Conservation (phyloP, 2,797 vertebrate species). For the Cuniculus paca region DNA sequence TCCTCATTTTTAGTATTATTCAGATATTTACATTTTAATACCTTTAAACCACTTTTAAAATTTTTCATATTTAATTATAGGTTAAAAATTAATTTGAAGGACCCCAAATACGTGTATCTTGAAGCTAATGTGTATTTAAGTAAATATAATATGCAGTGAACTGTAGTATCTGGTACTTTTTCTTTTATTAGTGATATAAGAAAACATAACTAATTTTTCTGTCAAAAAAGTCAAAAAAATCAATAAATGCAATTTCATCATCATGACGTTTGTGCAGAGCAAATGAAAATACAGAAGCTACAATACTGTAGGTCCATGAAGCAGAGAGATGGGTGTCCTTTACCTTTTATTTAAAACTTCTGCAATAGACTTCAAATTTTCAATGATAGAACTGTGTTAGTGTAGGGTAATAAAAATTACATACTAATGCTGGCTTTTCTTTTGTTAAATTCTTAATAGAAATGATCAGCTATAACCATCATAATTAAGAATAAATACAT, state of each 20-base stretch:
- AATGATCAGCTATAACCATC: background rate
- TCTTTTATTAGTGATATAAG: constrained; percentile 82
- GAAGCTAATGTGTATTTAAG: constrained; percentile 63
- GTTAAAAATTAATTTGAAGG: constrained; percentile 77
- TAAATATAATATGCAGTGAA: constrained; percentile 62
- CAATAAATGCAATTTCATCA: background rate
- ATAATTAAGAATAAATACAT: background rate
- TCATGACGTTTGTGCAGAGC: background rate
- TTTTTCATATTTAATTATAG: constrained; percentile 79
- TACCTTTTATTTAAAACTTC: background rate
- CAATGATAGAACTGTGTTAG: background rate
- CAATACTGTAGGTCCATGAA: background rate
- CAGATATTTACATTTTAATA: constrained; percentile 82
- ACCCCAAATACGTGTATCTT: constrained; percentile 64
- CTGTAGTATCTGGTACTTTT: constrained; percentile 80
- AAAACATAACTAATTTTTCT: constrained; percentile 77
- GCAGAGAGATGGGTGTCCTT: background rate
- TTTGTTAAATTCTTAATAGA: background rate
- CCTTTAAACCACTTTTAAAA: constrained; percentile 80
- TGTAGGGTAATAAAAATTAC: constrained; percentile 1
- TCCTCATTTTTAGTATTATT: constrained; percentile 81
- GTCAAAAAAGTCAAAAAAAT: constrained; percentile 63
- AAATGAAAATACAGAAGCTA: background rate
- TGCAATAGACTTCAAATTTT: background rate
- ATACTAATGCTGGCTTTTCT: background rate